Base-by-base conservation (phyloP, 2,797 vertebrate genomes). In the Coilia nasus region DNA sequence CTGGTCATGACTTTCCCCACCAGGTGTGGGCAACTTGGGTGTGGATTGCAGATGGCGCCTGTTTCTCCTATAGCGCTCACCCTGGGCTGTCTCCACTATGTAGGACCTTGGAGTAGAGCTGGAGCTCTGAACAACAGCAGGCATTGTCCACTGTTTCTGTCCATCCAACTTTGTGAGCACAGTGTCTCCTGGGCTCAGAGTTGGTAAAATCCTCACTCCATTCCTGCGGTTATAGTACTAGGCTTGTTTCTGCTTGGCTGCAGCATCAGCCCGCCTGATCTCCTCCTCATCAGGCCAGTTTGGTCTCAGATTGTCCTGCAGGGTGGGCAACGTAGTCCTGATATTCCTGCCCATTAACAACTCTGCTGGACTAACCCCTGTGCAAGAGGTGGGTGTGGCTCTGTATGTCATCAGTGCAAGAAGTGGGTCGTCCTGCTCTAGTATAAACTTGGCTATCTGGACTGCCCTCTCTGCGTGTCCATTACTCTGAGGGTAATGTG, bases 321-420 rank as follows among this genome's bases (percentile, higher is more conserved):
- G 57, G 4, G 15, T 88, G 25, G 83, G 83, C 0, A 87, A 47
- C 19, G 83, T 83, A 5, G 78, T 87, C 35, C 12, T 21, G 17
- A 84, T 81, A 6, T 75, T 87, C 21, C 81, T 71, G 2, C 83
- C 86, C 86, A 88, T 88, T 1, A 88, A 28, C 17, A 89, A 83
- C 60, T 89, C 78, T 0, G 64, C 85, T 12, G 78, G 85, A 14
- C 62, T 86, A 28, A 47, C 64, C 1, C 80, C 82, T 1, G 82
- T 82, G 12, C 78, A 54, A 14, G 81, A 50, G n/a, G 7, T 78
- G 14, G 78, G 84, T 14, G 82, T 85, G n/a, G 86, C 28, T 75
- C 78, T 81, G 59, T 85, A 84, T 41, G 56, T 46, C 85, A 87
- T 86, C 15, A 88, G 85, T 31, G 83, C 83, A 0, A 86, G 47